Conservation (phyloP, 2,888 invertebrate genomes). For the Nineta flava region DNA sequence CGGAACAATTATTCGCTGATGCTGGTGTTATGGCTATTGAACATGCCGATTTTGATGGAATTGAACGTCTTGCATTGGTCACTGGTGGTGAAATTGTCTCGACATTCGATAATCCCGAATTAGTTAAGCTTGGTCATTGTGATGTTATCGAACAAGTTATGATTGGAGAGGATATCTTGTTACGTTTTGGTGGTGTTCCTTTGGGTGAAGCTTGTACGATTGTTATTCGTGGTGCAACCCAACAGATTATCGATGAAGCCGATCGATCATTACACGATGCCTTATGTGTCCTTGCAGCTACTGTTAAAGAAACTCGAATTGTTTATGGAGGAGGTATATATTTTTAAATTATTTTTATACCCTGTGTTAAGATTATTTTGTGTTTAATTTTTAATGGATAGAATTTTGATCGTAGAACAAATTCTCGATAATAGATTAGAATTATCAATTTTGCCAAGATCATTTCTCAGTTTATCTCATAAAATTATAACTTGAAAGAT, state of each 20-base stretch:
- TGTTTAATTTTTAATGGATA: neutral
- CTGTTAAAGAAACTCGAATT: conserved; percentile 82
- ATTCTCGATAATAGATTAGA: neutral
- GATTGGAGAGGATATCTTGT: conserved; percentile 91
- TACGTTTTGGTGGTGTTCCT: conserved; percentile 89
- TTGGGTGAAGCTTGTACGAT: conserved; percentile 95
- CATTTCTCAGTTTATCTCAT: no score
- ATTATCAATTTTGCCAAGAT: no score
- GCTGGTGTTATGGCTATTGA: conserved; percentile 98
- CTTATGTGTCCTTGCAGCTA: conserved; percentile 88
- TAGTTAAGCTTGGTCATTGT: conserved; percentile 86
- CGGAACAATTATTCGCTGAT: conserved; percentile 97
- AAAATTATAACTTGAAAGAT: no score
- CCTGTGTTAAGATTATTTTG: no score
- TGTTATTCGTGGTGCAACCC: conserved; percentile 92
- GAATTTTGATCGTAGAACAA: neutral
- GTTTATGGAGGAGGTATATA: conserved; percentile 74
- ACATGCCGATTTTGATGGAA: conserved; percentile 99
- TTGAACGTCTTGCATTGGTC: conserved; percentile 91
- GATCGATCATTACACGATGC: conserved; percentile 97
- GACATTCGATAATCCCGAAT: conserved; percentile 88
- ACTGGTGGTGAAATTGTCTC: conserved; percentile 98
- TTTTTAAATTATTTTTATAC: neutral
- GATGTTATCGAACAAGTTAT: conserved; percentile 93
- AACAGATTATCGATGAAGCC: conserved; percentile 97